phyloP scores from a whole-genome alignment of 2,797 vertebrate genomes.

The Lagorchestes hirsutus region DNA sequence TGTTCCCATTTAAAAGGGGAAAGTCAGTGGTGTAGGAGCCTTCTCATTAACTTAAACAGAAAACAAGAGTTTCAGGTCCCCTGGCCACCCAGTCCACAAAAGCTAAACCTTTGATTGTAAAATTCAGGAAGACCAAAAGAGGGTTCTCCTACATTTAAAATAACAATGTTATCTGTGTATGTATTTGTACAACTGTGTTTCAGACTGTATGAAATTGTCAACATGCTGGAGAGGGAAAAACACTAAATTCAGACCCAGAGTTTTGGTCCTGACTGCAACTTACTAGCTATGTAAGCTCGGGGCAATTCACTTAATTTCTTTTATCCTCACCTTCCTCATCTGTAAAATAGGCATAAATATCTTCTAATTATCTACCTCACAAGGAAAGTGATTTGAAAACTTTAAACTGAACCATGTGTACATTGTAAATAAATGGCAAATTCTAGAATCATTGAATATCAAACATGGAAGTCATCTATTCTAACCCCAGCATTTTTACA shows the following conservation, averaged over 20 bases:
- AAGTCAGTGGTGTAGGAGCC: conserved; percentile 36
- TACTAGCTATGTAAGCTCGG: neutral
- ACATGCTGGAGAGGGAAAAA: neutral
- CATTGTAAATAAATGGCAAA: neutral
- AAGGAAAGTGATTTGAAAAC: neutral
- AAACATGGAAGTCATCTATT: neutral
- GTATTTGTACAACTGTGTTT: conserved; percentile 27
- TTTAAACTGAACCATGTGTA: neutral
- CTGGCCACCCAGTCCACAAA: neutral
- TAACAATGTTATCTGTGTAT: conserved; percentile 26
- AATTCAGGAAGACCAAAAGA: conserved; percentile 8
- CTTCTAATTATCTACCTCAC: neutral
- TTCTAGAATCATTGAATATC: neutral
- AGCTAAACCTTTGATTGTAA: conserved; percentile 17
- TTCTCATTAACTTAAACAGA: conserved; percentile 47
- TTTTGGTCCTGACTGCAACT: neutral
- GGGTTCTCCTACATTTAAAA: conserved; percentile 1
- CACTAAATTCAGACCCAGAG: neutral
- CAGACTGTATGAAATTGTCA: neutral
- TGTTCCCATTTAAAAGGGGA: conserved; percentile 21
- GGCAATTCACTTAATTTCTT: neutral
- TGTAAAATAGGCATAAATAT: neutral
- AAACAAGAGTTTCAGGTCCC: neutral
- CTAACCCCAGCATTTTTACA: neutral
- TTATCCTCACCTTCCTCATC: neutral